Percentiles rank a stretch among this genome's conserved stretches.
Conservation (phyloP, 1,140 invertebrate genomes). For the Linepithema humile region DNA sequence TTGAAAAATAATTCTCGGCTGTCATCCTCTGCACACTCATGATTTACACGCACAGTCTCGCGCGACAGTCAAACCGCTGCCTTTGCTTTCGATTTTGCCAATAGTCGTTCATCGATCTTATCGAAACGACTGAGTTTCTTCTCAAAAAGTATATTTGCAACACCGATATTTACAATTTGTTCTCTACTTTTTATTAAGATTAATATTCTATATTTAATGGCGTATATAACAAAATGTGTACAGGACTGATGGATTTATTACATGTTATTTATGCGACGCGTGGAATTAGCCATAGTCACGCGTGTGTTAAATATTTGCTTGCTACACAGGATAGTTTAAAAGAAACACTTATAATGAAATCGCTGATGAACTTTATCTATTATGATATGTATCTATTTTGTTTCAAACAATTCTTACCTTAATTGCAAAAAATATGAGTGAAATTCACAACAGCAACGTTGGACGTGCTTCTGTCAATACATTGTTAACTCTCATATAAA, state of each 20-base stretch:
- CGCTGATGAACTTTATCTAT: background rate
- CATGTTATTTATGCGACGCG: background rate
- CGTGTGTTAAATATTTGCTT: background rate
- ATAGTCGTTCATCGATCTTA: background rate
- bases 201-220: no score
- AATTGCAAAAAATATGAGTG: background rate
- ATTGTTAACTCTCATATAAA: background rate
- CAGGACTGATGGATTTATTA: conserved; percentile 22
- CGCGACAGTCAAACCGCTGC: background rate
- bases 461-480: background rate
- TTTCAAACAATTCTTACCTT: background rate
- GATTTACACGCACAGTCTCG: background rate
- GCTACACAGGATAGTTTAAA: conserved; percentile 30
- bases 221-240: conserved; percentile 48
- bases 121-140: conserved; percentile 34
- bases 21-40: conserved; percentile 6
- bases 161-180: conserved; percentile 44
- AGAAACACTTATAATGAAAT: background rate
- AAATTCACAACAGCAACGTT: background rate
- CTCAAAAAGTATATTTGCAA: conserved; percentile 50
- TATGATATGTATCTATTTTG: conserved; percentile 40
- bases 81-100: background rate
- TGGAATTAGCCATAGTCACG: background rate
- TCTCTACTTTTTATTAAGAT: background rate
- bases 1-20: background rate